Conservation (phyloP, 2,888 invertebrate genomes). For the Tromatobia lineatoria region DNA sequence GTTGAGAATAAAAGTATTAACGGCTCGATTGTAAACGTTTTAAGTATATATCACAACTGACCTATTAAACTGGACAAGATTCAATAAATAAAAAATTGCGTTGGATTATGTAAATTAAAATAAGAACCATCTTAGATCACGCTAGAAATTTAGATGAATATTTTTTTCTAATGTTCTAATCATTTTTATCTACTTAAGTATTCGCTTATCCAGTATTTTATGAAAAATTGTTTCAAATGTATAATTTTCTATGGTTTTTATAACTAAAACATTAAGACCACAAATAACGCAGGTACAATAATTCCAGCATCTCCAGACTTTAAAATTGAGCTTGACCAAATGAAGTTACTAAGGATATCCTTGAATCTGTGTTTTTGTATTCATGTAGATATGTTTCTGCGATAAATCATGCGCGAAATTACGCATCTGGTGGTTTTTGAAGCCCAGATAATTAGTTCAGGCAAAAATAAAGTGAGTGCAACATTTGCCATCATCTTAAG, state of each 20-base stretch:
- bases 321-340: no score
- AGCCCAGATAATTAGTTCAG: neutral
- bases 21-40: conserved; percentile 21
- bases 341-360: no score
- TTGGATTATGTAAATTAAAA: neutral
- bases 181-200: neutral
- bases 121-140: neutral
- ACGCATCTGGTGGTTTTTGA: no score
- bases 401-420: no score
- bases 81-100: neutral
- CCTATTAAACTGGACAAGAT: neutral
- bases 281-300: no score
- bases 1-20: conserved; percentile 19
- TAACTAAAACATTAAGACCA: no score
- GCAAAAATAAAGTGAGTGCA: neutral
- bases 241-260: no score
- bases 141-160: neutral
- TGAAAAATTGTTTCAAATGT: neutral
- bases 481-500: neutral
- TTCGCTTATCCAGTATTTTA: neutral
- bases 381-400: no score
- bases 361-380: no score
- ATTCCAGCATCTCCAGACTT: no score
- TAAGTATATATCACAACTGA: neutral
- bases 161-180: neutral